Evolutionary conservation across 2,888 invertebrate species (phyloP), one percentile per base, ranked within the genome.

Genomic region (Syrista parreyssii): DNA sequence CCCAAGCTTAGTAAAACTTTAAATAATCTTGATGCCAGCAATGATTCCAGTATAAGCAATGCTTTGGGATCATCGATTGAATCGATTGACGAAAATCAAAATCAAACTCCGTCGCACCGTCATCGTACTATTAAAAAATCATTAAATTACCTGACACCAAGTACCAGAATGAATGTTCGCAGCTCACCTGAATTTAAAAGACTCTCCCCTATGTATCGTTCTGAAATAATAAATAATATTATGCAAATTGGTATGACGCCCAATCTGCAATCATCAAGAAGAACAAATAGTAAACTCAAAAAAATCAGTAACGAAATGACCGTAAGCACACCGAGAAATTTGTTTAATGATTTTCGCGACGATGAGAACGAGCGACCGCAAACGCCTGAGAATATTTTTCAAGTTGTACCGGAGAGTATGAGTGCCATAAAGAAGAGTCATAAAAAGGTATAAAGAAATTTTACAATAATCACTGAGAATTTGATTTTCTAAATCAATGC

Each of bases 381-480:
- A 30, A 90, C 90, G 15, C 90, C 90, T 1, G 87, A 87, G 76
- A 90, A 90, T 79, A 79, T 85, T 0, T 79, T 86, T 31, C 79
- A 82, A 73, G 80, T 89, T 68, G 76, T 90, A 75, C 90, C 90
- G 1, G 89, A 89, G 73, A 89, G 89, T 73, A 89, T 88, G 87
- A 90, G 89, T 77, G 88, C 88, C 74, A 90, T 90, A 32, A 90
- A 90, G 72, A 89, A 87, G 74, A 89, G 90, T 68, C 90, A 90
- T 75, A 88, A 85, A 78, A 90, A 90, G 89, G 90, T 90, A 87
- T 82, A 75, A 40, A 30, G 12, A 23, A 69, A 6, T 75, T 36
- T 76, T 73, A 12, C 15, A 75, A 15, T 40, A 23, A 35, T 34
- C 74, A 23, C 11, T 30, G 1, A 35, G 11, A 35, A 3, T 31